phyloP scores from a whole-genome alignment of 2,888 invertebrate genomes.

The Dolomedes plantarius region DNA sequence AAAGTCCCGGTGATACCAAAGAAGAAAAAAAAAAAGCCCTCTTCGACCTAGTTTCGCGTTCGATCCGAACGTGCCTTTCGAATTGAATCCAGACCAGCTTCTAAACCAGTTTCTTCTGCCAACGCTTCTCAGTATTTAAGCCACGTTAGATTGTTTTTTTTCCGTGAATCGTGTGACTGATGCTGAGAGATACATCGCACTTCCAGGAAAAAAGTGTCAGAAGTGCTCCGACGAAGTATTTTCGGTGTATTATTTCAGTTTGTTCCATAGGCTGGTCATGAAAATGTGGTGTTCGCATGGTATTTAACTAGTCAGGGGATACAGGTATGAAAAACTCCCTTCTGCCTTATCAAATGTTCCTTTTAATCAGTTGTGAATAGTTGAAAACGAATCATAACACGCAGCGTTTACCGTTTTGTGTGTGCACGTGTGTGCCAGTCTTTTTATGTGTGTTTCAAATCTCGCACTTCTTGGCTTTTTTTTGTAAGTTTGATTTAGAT shows the following conservation, averaged over 20 bases:
- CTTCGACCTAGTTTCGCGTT: background rate
- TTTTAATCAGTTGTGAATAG: no score
- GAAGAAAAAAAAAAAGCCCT: background rate
- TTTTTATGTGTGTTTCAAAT: no score
- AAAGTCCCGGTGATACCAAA: background rate
- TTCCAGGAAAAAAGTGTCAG: conserved; percentile 5
- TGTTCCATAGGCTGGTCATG: background rate
- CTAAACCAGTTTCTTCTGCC: conserved; percentile 11
- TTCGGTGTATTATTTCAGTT: background rate
- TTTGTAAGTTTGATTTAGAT: no score
- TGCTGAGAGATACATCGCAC: background rate
- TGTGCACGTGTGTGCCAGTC: no score
- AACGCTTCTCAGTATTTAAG: background rate
- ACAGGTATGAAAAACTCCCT: no score
- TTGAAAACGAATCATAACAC: no score
- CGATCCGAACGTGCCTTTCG: conserved; percentile 3
- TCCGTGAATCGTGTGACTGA: background rate
- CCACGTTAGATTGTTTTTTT: background rate
- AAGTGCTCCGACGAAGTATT: background rate
- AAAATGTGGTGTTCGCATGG: background rate
- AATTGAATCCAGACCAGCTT: background rate
- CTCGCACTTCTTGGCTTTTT: no score
- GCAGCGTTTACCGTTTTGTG: no score
- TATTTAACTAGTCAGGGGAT: background rate
- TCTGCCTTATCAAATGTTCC: no score